These are phyloP conservation scores for Pogonocichla stellata DNA, from an alignment of 2,113 vertebrate genomes.

Conservation along the genomic window DNA sequence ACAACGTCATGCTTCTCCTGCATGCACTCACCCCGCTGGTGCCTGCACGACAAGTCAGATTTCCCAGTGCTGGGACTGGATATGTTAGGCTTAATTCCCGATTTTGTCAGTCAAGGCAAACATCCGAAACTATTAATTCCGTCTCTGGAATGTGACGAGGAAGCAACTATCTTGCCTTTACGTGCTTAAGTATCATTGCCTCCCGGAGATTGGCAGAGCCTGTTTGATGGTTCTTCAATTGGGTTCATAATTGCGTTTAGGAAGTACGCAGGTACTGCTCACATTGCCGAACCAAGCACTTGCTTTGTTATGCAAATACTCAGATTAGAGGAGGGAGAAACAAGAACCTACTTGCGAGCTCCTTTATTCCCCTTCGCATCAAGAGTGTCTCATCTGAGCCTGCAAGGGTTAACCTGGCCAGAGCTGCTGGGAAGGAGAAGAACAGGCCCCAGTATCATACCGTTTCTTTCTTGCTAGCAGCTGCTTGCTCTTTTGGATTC, in stretches of 20 bases:
- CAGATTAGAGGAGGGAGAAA: background rate
- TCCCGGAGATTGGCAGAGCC: background rate
- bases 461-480: background rate
- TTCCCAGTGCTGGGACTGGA: accelerated
- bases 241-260: background rate
- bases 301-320: conserved; percentile 1
- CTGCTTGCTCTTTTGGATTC: background rate
- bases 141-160: background rate
- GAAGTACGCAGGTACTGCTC: background rate
- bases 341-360: background rate
- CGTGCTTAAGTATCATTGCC: background rate
- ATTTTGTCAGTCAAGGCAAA: background rate
- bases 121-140: background rate
- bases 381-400: background rate
- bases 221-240: background rate
- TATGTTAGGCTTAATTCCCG: background rate
- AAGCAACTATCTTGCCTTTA: background rate
- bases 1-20: background rate
- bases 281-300: background rate
- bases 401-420: conserved; percentile 1
- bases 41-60: background rate
- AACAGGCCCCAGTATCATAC: background rate
- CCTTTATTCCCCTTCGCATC: background rate
- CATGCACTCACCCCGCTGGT: background rate
- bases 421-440: background rate